These are phyloP conservation scores for Harpagifer antarcticus DNA, from an alignment of 2,797 vertebrate genomes.

Conservation along the genomic window DNA sequence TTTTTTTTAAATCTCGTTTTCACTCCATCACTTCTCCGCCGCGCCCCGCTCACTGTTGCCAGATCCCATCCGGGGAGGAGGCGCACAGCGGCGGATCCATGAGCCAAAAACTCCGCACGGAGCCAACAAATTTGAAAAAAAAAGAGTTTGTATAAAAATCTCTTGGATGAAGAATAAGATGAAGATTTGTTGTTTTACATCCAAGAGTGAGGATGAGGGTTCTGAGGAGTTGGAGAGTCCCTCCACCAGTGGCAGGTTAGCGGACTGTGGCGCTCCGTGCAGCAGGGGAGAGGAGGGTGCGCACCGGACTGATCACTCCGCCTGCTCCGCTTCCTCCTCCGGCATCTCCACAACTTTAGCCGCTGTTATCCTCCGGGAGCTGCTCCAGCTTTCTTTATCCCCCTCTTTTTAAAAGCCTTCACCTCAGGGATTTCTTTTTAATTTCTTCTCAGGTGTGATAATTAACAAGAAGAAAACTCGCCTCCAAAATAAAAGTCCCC, in stretches of 20 bases:
- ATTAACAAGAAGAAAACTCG: not conserved
- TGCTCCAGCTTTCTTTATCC: not conserved
- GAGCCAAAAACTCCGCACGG: conserved; percentile 33
- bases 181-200: conserved; percentile 28
- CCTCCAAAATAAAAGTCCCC: conserved; percentile 41
- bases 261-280: conserved; percentile 40
- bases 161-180: not conserved
- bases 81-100: conserved; percentile 47
- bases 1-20: not conserved
- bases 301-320: conserved; percentile 54
- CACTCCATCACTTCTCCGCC: conserved; percentile 46
- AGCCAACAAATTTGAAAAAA: not conserved
- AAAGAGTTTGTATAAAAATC: conserved; percentile 4
- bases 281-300: conserved; percentile 37
- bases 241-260: conserved; percentile 24
- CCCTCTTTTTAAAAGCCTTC: not conserved
- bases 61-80: conserved; percentile 38
- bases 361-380: conserved; percentile 22
- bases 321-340: conserved; percentile 37
- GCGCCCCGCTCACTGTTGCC: conserved; percentile 46
- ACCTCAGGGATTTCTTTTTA: not conserved
- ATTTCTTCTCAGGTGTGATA: conserved; percentile 37
- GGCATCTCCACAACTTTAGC: conserved; percentile 45
- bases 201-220: not conserved
- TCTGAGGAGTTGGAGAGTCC: not conserved